These are phyloP conservation scores for Zeus faber DNA, from an alignment of 2,113 vertebrate species.

Conservation along the genomic window DNA sequence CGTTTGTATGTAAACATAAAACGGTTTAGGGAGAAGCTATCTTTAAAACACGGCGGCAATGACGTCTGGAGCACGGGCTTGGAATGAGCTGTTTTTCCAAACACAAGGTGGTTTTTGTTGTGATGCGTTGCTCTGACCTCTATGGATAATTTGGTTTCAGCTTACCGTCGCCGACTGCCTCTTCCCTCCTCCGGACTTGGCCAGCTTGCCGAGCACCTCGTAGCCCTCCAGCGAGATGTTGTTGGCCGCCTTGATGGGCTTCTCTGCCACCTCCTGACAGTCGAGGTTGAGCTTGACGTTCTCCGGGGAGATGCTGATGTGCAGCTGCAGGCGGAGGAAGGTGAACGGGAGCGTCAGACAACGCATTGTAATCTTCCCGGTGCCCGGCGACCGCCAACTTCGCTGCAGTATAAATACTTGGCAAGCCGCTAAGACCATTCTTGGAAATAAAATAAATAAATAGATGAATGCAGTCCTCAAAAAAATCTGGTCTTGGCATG, in stretches of 20 bases:
- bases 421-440: too few relatives aligned
- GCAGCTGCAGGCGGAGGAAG: constrained; percentile 77
- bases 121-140: neutral
- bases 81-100: too few relatives aligned
- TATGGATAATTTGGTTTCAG: neutral
- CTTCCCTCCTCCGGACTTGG: constrained; percentile 73
- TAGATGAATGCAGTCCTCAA: too few relatives aligned
- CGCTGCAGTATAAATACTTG: constrained; percentile 33
- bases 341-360: constrained; percentile 23
- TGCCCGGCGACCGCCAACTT: constrained; percentile 12
- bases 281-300: constrained; percentile 91
- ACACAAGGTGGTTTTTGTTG: neutral
- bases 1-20: constrained; percentile 31
- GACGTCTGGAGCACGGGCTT: neutral
- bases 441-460: too few relatives aligned
- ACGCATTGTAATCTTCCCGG: constrained; percentile 25
- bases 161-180: constrained; percentile 92
- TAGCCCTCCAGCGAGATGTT: constrained; percentile 91
- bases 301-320: constrained; percentile 88
- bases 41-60: neutral
- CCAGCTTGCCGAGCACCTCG: constrained; percentile 93
- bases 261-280: constrained; percentile 92
- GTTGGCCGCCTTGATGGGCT: constrained; percentile 87
- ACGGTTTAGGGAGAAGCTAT: constrained; percentile 19
- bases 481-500: too few relatives aligned